Conservation (phyloP, 1,140 invertebrate genomes). For the Drosophila arawakana region DNA sequence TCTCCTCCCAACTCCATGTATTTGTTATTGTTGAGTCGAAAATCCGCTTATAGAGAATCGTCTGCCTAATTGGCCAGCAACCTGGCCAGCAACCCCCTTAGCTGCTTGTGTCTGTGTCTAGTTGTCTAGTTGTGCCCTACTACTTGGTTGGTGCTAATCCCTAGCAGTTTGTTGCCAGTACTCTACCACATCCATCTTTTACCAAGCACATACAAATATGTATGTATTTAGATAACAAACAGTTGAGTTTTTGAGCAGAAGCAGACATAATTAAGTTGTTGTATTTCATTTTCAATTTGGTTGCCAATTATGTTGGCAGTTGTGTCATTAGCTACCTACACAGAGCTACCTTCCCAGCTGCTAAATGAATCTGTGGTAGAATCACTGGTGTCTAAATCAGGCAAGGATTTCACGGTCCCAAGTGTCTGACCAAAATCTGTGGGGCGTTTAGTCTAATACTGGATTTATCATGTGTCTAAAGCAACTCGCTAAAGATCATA, state of each 20-base stretch:
- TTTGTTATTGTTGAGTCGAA: conserved; percentile 38
- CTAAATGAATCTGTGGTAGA: conserved; percentile 47
- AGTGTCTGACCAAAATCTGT: conserved; percentile 1
- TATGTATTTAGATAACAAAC: not conserved
- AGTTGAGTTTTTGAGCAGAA: not conserved
- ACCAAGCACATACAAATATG: conserved; percentile 1
- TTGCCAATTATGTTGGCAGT: conserved; percentile 45
- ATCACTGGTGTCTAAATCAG: not conserved
- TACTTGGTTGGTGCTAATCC: conserved; percentile 30
- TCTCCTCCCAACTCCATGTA: not conserved
- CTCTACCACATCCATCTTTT: conserved; percentile 8
- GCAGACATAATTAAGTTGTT: conserved; percentile 52
- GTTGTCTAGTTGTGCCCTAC: not conserved
- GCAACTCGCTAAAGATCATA: no score
- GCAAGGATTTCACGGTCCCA: not conserved
- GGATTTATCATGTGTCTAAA: conserved; percentile 1
- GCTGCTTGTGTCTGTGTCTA: conserved; percentile 19
- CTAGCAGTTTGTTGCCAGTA: conserved; percentile 26
- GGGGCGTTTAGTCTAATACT: not conserved
- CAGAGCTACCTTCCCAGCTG: conserved; percentile 12
- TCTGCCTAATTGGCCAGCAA: conserved; percentile 38
- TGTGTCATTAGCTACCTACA: conserved; percentile 33
- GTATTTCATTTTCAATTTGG: conserved; percentile 56
- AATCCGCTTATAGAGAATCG: conserved; percentile 40
- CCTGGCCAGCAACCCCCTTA: not conserved